Conservation (phyloP, 2,888 invertebrate species). For the Yponomeuta cagnagella region DNA sequence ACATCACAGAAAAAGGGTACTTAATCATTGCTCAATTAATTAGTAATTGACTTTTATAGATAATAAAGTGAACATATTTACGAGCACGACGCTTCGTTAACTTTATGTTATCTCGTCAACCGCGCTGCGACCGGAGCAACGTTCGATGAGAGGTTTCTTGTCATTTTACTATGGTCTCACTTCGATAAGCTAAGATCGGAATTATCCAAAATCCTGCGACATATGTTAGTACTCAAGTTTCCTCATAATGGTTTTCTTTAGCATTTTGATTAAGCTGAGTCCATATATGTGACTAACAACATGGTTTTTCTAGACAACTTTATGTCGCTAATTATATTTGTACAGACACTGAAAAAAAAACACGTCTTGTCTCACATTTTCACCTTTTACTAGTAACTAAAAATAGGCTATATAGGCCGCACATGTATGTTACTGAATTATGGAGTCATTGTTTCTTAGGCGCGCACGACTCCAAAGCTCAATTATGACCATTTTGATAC, state of each 20-base stretch:
- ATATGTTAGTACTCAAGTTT: no score
- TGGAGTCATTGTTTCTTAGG: background rate
- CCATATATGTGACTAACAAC: no score
- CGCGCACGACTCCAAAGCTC: conserved; percentile 31
- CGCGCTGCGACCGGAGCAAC: conserved; percentile 46
- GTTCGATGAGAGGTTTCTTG: conserved; percentile 22
- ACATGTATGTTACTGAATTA: no score
- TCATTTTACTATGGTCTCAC: background rate
- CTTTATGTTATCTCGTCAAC: conserved; percentile 69
- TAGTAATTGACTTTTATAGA: conserved; percentile 72
- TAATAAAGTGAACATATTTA: conserved; percentile 68
- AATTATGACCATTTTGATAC: conserved; percentile 44
- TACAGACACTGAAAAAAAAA: no score
- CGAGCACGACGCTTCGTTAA: conserved; percentile 58
- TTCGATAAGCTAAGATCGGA: background rate
- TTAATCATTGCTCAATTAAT: conserved; percentile 73
- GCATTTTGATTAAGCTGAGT: no score
- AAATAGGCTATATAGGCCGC: no score
- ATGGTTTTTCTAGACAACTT: no score
- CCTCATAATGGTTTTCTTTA: no score
- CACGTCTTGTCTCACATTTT: no score
- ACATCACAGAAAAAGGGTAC: conserved; percentile 45
- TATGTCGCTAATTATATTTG: no score
- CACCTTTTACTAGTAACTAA: no score
- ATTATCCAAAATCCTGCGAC: no score